Percentiles rank a stretch among this genome's conserved stretches.
Evolutionary conservation across 2,888 invertebrate species (phyloP).

Genomic region (Phortica okadai): DNA sequence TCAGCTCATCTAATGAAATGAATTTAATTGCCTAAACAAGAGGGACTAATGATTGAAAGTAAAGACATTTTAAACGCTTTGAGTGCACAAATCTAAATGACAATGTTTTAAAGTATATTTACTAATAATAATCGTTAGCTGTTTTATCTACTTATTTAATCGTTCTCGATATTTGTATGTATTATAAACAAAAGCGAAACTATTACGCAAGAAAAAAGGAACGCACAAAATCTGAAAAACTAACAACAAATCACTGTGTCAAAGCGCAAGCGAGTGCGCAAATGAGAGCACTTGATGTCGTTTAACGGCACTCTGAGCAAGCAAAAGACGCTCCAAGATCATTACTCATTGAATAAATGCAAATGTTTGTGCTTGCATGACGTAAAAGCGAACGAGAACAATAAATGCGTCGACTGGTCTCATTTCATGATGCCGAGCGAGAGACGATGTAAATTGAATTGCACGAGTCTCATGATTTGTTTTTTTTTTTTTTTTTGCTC

Average conservation of each 20-base stretch:
- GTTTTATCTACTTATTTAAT: no score
- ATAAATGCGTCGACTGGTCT: not conserved
- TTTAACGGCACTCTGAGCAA: not conserved
- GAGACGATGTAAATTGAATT: conserved; percentile 8
- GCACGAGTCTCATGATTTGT: not conserved
- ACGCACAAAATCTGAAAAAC: no score
- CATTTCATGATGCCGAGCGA: not conserved
- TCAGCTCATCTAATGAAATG: no score
- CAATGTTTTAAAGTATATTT: no score
- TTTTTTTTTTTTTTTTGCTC: conserved; percentile 9
- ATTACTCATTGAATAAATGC: conserved; percentile 21
- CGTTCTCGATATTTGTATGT: no score
- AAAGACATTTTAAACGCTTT: no score
- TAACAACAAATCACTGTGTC: conserved; percentile 9
- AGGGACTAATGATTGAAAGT: no score
- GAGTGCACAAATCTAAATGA: no score
- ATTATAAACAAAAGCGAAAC: no score
- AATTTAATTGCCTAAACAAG: no score
- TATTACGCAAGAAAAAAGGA: no score
- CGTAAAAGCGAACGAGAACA: conserved; percentile 7
- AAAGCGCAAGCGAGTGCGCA: conserved; percentile 3
- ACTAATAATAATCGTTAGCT: no score
- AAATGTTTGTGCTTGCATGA: conserved; percentile 16
- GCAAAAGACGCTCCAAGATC: conserved; percentile 14
- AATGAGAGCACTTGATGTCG: not conserved